Evolutionary conservation across 2,888 invertebrate genomes (phyloP).

Genomic region (Augochlorella aurata): DNA sequence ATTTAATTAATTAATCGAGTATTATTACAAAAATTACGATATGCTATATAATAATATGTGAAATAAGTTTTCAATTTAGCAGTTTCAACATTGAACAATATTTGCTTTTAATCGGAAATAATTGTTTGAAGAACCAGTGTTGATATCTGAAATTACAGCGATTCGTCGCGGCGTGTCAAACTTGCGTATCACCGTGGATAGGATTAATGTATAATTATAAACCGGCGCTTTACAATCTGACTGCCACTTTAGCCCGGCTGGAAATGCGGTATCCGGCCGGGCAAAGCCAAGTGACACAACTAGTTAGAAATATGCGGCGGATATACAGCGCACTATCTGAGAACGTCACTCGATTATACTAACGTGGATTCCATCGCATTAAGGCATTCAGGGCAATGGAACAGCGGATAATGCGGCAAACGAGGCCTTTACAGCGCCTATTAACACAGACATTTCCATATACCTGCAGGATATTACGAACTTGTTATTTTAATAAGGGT

Average conservation of each 20-base stretch:
- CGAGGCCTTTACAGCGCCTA: background rate
- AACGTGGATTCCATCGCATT: background rate
- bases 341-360: constrained; percentile 2
- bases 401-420: background rate
- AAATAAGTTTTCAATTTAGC: too few species aligned
- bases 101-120: too few species aligned
- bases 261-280: background rate
- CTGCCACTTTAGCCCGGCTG: background rate
- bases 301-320: background rate
- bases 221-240: background rate
- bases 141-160: too few species aligned
- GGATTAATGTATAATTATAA: background rate
- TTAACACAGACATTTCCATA: background rate
- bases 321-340: background rate
- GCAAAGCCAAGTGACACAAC: background rate
- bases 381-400: background rate
- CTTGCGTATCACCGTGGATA: too few species aligned
- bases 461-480: background rate
- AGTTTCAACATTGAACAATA: too few species aligned
- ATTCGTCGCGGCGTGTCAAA: too few species aligned
- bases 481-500: background rate
- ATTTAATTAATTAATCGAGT: too few species aligned
- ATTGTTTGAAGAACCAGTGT: too few species aligned
- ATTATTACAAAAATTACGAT: too few species aligned
- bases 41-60: too few species aligned